These are phyloP conservation scores for Bombus affinis DNA, from an alignment of 1,140 invertebrate species.

Conservation along the genomic window DNA sequence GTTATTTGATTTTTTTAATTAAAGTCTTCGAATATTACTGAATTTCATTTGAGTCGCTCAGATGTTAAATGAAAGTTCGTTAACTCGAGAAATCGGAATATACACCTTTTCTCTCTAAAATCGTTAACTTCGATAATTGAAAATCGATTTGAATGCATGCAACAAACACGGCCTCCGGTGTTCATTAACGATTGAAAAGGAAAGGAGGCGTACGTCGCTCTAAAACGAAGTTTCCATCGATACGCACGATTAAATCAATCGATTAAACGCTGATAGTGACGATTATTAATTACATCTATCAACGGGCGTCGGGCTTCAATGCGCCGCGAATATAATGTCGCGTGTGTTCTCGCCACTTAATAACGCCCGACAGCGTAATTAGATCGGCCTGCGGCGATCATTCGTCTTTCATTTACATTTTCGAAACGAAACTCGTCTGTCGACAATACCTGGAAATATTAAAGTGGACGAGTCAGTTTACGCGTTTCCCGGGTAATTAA, in stretches of 20 bases:
- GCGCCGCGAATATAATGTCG: slow-evolving; percentile 4
- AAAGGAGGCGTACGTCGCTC: neutral
- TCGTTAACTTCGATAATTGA: neutral
- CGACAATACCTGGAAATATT: slow-evolving; percentile 17
- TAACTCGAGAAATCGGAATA: neutral
- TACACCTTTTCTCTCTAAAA: neutral
- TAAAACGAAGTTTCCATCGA: neutral
- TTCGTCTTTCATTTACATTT: slow-evolving; percentile 22
- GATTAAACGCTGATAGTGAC: neutral
- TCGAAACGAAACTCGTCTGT: neutral
- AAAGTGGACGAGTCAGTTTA: slow-evolving; percentile 5
- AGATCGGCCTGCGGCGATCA: neutral
- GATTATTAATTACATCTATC: slow-evolving; percentile 36
- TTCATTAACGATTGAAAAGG: slow-evolving; percentile 1
- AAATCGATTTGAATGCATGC: neutral
- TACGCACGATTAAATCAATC: slow-evolving; percentile 7
- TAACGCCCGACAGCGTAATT: slow-evolving; percentile 25
- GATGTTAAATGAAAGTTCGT: neutral
- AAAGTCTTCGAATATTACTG: too few relatives aligned
- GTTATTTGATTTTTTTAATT: too few relatives aligned
- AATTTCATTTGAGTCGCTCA: too few relatives aligned
- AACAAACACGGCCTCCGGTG: neutral
- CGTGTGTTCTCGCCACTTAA: neutral
- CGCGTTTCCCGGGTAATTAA: slow-evolving; percentile 35
- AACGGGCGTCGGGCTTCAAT: too few relatives aligned